phyloP scores from a whole-genome alignment of 2,888 invertebrate genomes.

The Cyrtodaria siliqua region DNA sequence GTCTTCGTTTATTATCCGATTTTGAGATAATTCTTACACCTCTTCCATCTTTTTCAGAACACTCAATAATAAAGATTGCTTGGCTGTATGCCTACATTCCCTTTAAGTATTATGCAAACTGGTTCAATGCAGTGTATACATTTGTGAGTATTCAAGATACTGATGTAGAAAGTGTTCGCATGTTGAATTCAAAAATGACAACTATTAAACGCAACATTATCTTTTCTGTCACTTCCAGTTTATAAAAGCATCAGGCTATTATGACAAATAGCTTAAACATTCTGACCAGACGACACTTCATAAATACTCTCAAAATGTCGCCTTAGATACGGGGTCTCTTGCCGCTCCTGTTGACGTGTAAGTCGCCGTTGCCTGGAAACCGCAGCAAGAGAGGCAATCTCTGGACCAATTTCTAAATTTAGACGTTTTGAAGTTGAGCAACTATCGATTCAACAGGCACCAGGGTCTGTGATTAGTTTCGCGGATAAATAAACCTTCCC shows the following conservation, averaged over 20 bases:
- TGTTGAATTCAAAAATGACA: neutral
- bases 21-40: no score
- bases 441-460: constrained; percentile 38
- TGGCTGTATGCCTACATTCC: no score
- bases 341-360: constrained; percentile 47
- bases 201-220: constrained; percentile 11
- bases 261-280: constrained; percentile 3
- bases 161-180: neutral
- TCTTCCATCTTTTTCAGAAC: no score
- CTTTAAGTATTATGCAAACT: no score
- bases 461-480: constrained; percentile 34
- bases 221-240: constrained; percentile 35
- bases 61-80: no score
- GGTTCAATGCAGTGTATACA: no score
- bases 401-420: constrained; percentile 56
- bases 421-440: constrained; percentile 53
- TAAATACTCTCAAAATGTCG: constrained; percentile 12
- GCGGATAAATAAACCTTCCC: constrained; percentile 11
- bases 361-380: constrained; percentile 44
- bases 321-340: constrained; percentile 30
- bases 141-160: neutral
- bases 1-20: no score
- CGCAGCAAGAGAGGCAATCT: constrained; percentile 44
- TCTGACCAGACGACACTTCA: constrained; percentile 26
- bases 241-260: constrained; percentile 22